Percentiles rank a stretch among this genome's conserved stretches.
These are phyloP conservation scores for Psylliodes chrysocephalus DNA, from an alignment of 2,888 invertebrate species.

Conservation along the genomic window DNA sequence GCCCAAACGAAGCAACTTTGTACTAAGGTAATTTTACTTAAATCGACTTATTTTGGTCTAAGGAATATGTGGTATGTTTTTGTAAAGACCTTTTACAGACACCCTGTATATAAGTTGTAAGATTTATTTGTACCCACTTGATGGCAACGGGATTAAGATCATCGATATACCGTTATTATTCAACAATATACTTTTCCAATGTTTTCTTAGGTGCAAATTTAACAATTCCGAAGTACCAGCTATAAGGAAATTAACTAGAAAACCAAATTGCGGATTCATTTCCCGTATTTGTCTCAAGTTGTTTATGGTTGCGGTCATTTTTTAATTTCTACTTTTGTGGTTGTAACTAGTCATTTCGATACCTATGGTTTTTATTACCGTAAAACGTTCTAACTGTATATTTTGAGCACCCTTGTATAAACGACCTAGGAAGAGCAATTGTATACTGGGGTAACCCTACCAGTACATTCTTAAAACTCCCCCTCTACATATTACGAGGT, in stretches of 20 bases:
- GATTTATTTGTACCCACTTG: too few relatives aligned
- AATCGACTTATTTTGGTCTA: too few relatives aligned
- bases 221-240: too few relatives aligned
- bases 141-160: too few relatives aligned
- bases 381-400: background rate
- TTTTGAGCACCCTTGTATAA: background rate
- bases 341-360: background rate
- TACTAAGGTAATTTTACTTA: too few relatives aligned
- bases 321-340: background rate
- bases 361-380: background rate
- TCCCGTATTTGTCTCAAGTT: background rate
- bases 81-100: too few relatives aligned
- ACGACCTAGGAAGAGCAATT: conserved; percentile 28
- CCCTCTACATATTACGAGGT: conserved; percentile 54
- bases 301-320: background rate
- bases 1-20: too few relatives aligned
- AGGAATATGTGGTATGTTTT: too few relatives aligned
- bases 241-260: background rate
- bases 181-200: too few relatives aligned
- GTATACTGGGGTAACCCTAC: conserved; percentile 56
- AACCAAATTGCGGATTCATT: background rate
- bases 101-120: too few relatives aligned
- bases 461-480: conserved; percentile 55
- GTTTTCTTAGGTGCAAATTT: too few relatives aligned
- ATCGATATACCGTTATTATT: too few relatives aligned